phyloP scores from a whole-genome alignment of 2,888 invertebrate species.

The Osedax fenrisi region DNA sequence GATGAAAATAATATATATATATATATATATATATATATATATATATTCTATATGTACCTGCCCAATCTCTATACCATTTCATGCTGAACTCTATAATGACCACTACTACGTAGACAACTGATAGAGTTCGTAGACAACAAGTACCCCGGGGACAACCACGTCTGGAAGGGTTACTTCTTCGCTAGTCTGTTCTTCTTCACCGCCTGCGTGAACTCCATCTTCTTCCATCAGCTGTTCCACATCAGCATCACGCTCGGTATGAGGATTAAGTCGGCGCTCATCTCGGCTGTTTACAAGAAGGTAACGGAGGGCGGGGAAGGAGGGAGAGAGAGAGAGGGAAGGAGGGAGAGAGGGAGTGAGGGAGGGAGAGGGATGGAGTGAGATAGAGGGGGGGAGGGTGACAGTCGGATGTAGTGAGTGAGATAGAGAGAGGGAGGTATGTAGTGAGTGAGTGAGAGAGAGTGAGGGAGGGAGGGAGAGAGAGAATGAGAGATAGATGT shows the following conservation, averaged over 20 bases:
- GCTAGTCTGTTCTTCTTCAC: conserved; percentile 52
- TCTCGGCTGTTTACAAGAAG: conserved; percentile 46
- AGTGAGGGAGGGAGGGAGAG: not conserved
- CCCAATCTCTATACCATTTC: no score
- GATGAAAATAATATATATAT: no score
- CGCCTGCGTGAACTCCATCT: conserved; percentile 35
- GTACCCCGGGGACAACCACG: conserved; percentile 45
- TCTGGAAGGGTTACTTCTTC: conserved; percentile 79
- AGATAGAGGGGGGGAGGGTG: not conserved
- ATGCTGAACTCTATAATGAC: no score
- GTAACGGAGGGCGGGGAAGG: conserved; percentile 35
- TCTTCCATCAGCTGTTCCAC: conserved; percentile 39
- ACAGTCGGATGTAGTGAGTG: not conserved
- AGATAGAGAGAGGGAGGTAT: not conserved
- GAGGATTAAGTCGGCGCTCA: conserved; percentile 42
- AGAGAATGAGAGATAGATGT: not conserved
- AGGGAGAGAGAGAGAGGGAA: conserved; percentile 26
- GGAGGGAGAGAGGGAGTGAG: not conserved
- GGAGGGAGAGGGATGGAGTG: not conserved
- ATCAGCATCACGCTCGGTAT: conserved; percentile 42
- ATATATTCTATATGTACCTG: no score
- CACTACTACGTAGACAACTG: no score
- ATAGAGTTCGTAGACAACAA: not conserved
- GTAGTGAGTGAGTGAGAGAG: not conserved
- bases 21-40: no score